phyloP scores from a whole-genome alignment of 2,888 invertebrate genomes.

The Aphidoletes aphidimyza region DNA sequence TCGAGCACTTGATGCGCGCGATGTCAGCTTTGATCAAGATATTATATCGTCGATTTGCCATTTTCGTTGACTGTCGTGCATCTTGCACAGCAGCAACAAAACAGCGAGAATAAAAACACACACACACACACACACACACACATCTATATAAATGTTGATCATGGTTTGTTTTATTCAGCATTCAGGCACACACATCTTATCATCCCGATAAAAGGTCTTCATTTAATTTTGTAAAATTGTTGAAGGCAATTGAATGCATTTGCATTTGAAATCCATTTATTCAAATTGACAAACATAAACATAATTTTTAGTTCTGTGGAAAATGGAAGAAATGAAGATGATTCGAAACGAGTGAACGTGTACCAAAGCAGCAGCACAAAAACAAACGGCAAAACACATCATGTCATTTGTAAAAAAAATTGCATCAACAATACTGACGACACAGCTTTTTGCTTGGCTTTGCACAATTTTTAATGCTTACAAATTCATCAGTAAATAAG shows the following conservation, averaged over 20 bases:
- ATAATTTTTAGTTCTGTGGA: neutral
- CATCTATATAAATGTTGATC: no score
- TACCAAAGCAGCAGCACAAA: no score
- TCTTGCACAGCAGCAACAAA: neutral
- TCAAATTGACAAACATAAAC: constrained; percentile 4
- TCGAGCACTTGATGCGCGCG: no score
- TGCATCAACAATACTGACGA: no score
- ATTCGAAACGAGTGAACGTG: no score
- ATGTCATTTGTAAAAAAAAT: no score
- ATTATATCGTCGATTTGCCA: neutral
- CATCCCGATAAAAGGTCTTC: neutral
- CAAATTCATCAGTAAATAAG: constrained; percentile 23
- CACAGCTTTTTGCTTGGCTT: no score
- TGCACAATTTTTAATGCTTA: neutral
- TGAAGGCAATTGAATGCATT: neutral
- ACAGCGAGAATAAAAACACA: neutral
- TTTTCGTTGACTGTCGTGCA: constrained; percentile 10
- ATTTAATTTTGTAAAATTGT: constrained; percentile 17
- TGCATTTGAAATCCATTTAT: neutral
- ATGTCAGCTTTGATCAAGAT: neutral
- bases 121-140: neutral
- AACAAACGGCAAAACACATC: neutral
- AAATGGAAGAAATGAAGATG: no score
- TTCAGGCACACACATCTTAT: no score
- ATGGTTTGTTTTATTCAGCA: no score